Conservation (phyloP, 1,140 invertebrate species). For the Drosophila guanche region DNA sequence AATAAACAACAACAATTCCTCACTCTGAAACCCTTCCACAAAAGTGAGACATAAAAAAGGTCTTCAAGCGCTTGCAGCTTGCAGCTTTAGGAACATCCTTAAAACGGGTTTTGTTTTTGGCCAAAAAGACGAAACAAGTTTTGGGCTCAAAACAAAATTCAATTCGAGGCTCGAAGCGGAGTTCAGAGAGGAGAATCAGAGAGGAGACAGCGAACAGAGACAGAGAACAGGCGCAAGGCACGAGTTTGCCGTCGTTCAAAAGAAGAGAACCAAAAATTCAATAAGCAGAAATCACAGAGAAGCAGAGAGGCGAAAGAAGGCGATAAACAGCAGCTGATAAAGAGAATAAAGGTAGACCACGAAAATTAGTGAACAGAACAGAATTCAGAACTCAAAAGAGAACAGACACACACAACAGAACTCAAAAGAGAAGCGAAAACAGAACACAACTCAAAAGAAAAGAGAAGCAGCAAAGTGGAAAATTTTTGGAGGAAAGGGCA, state of each 20-base stretch:
- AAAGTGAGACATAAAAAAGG: slow-evolving; percentile 65
- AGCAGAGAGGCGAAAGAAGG: slow-evolving; percentile 6
- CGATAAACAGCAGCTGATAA: slow-evolving; percentile 78
- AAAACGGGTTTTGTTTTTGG: slow-evolving; percentile 59
- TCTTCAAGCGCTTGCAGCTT: slow-evolving; percentile 18
- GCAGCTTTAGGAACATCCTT: slow-evolving; percentile 55
- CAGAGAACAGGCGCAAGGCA: slow-evolving; percentile 42
- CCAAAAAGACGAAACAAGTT: slow-evolving; percentile 69
- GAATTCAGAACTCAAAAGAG: slow-evolving; percentile 34
- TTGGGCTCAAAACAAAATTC: slow-evolving; percentile 64
- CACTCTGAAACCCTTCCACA: slow-evolving; percentile 6
- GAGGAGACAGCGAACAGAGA: slow-evolving; percentile 11
- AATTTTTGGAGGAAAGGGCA: slow-evolving; percentile 23
- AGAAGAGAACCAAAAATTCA: slow-evolving; percentile 56
- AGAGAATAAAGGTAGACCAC: slow-evolving; percentile 59
- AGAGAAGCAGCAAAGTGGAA: slow-evolving; percentile 1
- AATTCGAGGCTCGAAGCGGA: slow-evolving; percentile 40
- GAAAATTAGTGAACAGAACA: slow-evolving; percentile 64
- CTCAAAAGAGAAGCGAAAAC: slow-evolving; percentile 6
- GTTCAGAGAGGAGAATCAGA: slow-evolving; percentile 10
- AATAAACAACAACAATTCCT: too few relatives aligned
- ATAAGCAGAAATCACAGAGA: slow-evolving; percentile 30
- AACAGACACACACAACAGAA: slow-evolving; percentile 39
- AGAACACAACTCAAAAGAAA: slow-evolving; percentile 14
- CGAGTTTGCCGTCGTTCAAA: slow-evolving; percentile 51